Evolutionary conservation across 2,797 vertebrate genomes (phyloP), one percentile per base, ranked within the genome.

Genomic region (Myotis pilosus): DNA sequence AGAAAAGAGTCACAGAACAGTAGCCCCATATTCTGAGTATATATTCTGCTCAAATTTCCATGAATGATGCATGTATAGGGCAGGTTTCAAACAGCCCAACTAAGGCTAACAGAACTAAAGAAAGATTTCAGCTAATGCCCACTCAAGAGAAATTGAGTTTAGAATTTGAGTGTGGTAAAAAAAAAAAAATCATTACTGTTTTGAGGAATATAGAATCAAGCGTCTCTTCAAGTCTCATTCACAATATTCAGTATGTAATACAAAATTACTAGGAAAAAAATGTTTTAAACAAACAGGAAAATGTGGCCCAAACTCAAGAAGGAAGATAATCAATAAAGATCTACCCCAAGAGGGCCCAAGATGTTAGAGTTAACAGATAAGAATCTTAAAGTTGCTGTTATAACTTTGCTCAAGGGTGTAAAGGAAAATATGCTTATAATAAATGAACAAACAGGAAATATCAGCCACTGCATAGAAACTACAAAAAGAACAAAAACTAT

Each of bases 361-460:
- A 41, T 15, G 2, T 51, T 91, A n/a, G 33, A 85, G 71, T 49
- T 30, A 81, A 91, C 1, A 72, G 22, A 12, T 76, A 64, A 64
- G 23, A 3, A 51, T 84, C 69, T 80, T 80, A 87, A 92, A 89
- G 68, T 81, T 94, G 82, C 36, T 38, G 16, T 60, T 11, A 22
- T 15, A 55, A 72, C 28, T 84, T 76, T 76, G 38, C 17, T 85
- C 69, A 49, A 91, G 57, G 57, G 22, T 15, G 10, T 85, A 79
- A 87, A 72, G 16, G 30, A 85, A 95, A 84, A 85, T 22, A 78
- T 60, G 62, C 49, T 92, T 85, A 13, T 7, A 95, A 90, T 60
- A 91, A 95, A 81, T 85, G 66, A 86, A 78, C 44, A 66, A 75
- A 95, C 28, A 68, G 28, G 53, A 94, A 94, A 66, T 51, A 41